A percentile compares a stretch with the other conserved stretches of the same genome.
These are phyloP conservation scores for Aplochiton taeniatus DNA, from an alignment of 2,797 vertebrate species.

Conservation along the genomic window DNA sequence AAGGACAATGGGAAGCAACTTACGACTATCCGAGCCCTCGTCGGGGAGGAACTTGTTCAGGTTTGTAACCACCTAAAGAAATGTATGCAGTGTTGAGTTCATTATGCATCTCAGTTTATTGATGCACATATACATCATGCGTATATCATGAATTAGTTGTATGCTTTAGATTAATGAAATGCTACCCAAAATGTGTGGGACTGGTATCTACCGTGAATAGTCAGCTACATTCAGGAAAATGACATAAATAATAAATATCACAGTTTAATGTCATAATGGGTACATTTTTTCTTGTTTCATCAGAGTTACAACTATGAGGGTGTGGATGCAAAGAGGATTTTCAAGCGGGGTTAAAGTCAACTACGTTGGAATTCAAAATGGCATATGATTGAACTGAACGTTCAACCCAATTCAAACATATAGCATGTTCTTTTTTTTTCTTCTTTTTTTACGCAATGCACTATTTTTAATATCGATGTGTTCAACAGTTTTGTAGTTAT, in stretches of 20 bases:
- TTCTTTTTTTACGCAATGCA: too few species aligned
- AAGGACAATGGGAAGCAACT: constrained; percentile 89
- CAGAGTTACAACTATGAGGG: constrained; percentile 89
- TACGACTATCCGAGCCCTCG: constrained; percentile 72
- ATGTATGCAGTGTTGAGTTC: neutral
- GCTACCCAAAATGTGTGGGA: too few species aligned
- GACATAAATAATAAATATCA: too few species aligned
- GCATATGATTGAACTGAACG: constrained; percentile 30
- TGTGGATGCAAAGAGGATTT: constrained; percentile 88
- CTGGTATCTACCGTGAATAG: too few species aligned
- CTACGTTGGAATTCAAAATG: constrained; percentile 23
- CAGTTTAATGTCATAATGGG: too few species aligned
- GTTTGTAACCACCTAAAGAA: constrained; percentile 61
- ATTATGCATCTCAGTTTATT: neutral
- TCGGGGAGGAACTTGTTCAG: constrained; percentile 84
- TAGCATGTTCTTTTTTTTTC: too few species aligned
- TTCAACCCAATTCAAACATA: too few species aligned
- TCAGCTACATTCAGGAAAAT: too few species aligned
- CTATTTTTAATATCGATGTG: constrained; percentile 24
- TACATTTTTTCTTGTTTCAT: constrained; percentile 30
- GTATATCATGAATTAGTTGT: too few species aligned
- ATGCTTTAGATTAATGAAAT: too few species aligned
- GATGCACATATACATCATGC: too few species aligned
- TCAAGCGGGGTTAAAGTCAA: constrained; percentile 80
- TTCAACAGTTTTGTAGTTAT: constrained; percentile 15